Percentiles rank a stretch among this genome's conserved stretches.
phyloP scores from a whole-genome alignment of 1,140 invertebrate genomes.

The Yoshiicerus persimilis region DNA sequence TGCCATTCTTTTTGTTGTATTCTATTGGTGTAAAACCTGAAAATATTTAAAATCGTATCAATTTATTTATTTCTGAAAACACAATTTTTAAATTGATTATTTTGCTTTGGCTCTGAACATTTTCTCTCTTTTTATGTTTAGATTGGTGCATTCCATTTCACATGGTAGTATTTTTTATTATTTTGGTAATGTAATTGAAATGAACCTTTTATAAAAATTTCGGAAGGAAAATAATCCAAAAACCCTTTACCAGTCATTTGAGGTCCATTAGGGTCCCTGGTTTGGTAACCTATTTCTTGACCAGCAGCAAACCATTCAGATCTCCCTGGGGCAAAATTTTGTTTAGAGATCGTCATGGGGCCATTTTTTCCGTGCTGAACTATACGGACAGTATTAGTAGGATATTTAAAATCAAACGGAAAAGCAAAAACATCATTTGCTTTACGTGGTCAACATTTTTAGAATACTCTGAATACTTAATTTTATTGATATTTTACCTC shows the following conservation, averaged over 20 bases:
- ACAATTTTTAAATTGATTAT: too few species aligned
- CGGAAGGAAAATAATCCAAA: too few species aligned
- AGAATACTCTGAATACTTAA: too few species aligned
- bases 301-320: constrained; percentile 62
- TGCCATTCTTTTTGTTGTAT: background rate
- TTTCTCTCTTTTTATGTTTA: too few species aligned
- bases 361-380: background rate
- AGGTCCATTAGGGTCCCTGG: constrained; percentile 87
- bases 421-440: background rate
- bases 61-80: background rate
- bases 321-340: background rate
- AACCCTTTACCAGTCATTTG: constrained; percentile 54
- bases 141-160: too few species aligned
- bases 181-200: too few species aligned
- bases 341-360: background rate
- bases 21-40: background rate
- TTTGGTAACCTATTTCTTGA: constrained; percentile 78
- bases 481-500: background rate
- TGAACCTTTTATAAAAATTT: too few species aligned
- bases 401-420: too few species aligned
- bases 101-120: too few species aligned
- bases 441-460: too few species aligned
- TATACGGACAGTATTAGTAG: too few species aligned
- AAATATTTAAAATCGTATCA: background rate
- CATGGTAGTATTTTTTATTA: too few species aligned